These are phyloP conservation scores for Acipenser oxyrinchus DNA, from an alignment of 2,797 vertebrate species.

Conservation along the genomic window DNA sequence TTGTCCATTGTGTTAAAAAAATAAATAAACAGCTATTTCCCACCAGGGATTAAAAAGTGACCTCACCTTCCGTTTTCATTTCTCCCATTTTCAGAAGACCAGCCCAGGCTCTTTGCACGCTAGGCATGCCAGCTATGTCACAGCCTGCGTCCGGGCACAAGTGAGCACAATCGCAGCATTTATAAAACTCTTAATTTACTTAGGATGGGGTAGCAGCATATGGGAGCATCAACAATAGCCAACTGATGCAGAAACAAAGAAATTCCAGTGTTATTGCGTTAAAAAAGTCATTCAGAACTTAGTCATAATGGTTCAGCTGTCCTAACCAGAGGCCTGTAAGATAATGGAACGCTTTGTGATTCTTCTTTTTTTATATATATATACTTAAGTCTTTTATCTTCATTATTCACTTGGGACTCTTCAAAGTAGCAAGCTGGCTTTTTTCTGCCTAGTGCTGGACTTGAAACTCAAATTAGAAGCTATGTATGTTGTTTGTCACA, in stretches of 20 bases:
- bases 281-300: conserved; percentile 84
- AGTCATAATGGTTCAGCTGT: conserved; percentile 96
- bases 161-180: conserved; percentile 75
- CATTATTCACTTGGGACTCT: conserved; percentile 88
- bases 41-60: not conserved
- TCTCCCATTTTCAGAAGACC: conserved; percentile 34
- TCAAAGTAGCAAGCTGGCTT: conserved; percentile 91
- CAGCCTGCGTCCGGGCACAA: conserved; percentile 46
- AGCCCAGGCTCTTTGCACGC: conserved; percentile 37
- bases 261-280: conserved; percentile 79
- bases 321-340: conserved; percentile 83
- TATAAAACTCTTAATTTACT: conserved; percentile 81
- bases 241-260: conserved; percentile 84
- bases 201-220: conserved; percentile 69
- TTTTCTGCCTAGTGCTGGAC: conserved; percentile 76
- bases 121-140: conserved; percentile 57
- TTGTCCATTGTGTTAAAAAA: too few species aligned
- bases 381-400: conserved; percentile 94
- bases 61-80: conserved; percentile 32
- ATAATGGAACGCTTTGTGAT: conserved; percentile 96
- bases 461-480: conserved; percentile 91
- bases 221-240: conserved; percentile 77
- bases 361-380: conserved; percentile 53
- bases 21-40: too few species aligned
- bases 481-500: conserved; percentile 80